Evolutionary conservation across 1,140 invertebrate genomes (phyloP).

Genomic region (Tetramorium parvispinum): DNA sequence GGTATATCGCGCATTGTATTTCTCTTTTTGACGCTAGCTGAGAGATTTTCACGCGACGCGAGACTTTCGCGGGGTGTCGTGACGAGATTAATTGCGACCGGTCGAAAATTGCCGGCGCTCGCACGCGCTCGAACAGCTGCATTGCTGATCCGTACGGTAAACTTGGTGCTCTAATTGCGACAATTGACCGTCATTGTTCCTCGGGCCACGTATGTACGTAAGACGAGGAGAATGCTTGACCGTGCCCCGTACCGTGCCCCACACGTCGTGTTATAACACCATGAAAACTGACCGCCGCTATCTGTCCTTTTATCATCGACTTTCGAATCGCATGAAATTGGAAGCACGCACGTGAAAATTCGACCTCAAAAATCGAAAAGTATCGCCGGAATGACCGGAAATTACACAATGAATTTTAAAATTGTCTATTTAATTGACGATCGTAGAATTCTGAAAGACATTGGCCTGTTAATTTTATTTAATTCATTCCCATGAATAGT

Average conservation of each 20-base stretch:
- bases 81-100: slow-evolving; percentile 41
- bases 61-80: slow-evolving; percentile 27
- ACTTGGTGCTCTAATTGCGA: slow-evolving; percentile 62
- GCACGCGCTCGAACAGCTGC: slow-evolving; percentile 63
- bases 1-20: too few species aligned
- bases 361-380: not conserved
- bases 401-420: not conserved
- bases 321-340: slow-evolving; percentile 17
- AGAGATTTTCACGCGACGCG: not conserved
- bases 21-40: not conserved
- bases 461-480: not conserved
- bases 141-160: slow-evolving; percentile 64
- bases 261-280: not conserved
- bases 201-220: slow-evolving; percentile 33
- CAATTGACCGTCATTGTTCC: slow-evolving; percentile 70
- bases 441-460: slow-evolving; percentile 1
- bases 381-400: not conserved
- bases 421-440: not conserved
- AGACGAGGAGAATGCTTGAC: slow-evolving; percentile 37
- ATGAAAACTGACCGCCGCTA: slow-evolving; percentile 14
- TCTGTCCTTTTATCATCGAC: not conserved
- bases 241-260: not conserved
- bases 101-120: slow-evolving; percentile 45
- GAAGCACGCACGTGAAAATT: slow-evolving; percentile 3
- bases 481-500: not conserved